A percentile compares a stretch with the other conserved stretches of the same genome.
Conservation (phyloP, 2,797 vertebrate genomes). For the Pogoniulus pusillus region DNA sequence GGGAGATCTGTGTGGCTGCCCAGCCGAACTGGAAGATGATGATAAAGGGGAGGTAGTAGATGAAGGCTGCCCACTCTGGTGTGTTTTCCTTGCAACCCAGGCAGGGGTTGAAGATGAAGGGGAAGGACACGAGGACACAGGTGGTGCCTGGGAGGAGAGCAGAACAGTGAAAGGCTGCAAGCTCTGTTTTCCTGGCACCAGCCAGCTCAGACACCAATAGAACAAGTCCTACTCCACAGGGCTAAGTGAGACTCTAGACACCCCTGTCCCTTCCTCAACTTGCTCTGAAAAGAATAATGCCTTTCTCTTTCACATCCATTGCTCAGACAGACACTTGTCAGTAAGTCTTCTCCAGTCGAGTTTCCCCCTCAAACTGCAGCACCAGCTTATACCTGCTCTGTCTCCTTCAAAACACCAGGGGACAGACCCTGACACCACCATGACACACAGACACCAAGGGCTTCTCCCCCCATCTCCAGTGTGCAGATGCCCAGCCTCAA, state of each 20-base stretch:
- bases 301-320: not conserved
- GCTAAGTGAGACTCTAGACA: not conserved
- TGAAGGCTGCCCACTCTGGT: slow-evolving; percentile 84
- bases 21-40: slow-evolving; percentile 94
- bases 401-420: not conserved
- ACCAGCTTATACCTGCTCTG: rapidly evolving
- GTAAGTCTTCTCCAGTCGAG: not conserved
- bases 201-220: not conserved
- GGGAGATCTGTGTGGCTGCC: slow-evolving; percentile 94
- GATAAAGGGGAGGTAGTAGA: slow-evolving; percentile 91
- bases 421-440: not conserved
- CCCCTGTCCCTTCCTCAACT: not conserved
- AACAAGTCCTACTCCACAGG: not conserved
- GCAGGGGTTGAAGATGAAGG: slow-evolving; percentile 93
- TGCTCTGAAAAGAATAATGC: not conserved
- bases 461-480: not conserved
- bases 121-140: slow-evolving; percentile 88
- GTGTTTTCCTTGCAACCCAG: slow-evolving; percentile 81
- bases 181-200: not conserved
- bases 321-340: rapidly evolving
- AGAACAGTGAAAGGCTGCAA: not conserved
- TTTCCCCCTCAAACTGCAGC: not conserved
- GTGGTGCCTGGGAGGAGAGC: slow-evolving; percentile 81
- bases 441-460: not conserved
- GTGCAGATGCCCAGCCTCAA: not conserved